Evolutionary conservation across 2,888 invertebrate genomes (phyloP).

Genomic region (Diplolepis rosae): DNA sequence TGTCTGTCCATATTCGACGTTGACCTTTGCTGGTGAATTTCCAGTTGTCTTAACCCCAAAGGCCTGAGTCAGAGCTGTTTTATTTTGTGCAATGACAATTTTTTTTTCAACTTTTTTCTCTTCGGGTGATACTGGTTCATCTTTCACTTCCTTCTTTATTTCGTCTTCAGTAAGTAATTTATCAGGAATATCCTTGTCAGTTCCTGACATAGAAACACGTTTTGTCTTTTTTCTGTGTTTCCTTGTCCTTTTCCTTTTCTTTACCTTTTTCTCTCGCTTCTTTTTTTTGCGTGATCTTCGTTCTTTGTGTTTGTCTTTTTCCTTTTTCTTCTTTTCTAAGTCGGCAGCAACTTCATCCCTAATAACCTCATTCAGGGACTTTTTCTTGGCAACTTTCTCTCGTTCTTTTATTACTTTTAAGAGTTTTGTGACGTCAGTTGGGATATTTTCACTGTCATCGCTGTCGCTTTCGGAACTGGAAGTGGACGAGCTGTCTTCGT

Average conservation of each 20-base stretch:
- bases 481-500: constrained; percentile 31
- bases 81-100: constrained; percentile 30
- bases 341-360: constrained; percentile 68
- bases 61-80: constrained; percentile 29
- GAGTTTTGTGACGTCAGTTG: constrained; percentile 61
- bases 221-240: constrained; percentile 47
- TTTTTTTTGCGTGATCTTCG: constrained; percentile 53
- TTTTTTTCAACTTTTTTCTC: constrained; percentile 48
- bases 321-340: constrained; percentile 64
- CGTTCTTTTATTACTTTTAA: constrained; percentile 67
- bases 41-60: not conserved
- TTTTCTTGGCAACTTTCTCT: constrained; percentile 66
- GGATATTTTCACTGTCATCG: constrained; percentile 39
- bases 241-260: constrained; percentile 50
- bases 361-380: constrained; percentile 63
- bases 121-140: constrained; percentile 40
- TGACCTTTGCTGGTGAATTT: constrained; percentile 12
- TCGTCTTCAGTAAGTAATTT: constrained; percentile 58
- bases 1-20: constrained; percentile 8
- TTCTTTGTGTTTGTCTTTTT: constrained; percentile 56
- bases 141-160: constrained; percentile 57
- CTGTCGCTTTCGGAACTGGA: constrained; percentile 38
- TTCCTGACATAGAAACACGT: constrained; percentile 38
- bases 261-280: constrained; percentile 52
- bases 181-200: constrained; percentile 37